Evolutionary conservation across 2,797 vertebrate genomes (phyloP).

Genomic region (Mico argentatus): DNA sequence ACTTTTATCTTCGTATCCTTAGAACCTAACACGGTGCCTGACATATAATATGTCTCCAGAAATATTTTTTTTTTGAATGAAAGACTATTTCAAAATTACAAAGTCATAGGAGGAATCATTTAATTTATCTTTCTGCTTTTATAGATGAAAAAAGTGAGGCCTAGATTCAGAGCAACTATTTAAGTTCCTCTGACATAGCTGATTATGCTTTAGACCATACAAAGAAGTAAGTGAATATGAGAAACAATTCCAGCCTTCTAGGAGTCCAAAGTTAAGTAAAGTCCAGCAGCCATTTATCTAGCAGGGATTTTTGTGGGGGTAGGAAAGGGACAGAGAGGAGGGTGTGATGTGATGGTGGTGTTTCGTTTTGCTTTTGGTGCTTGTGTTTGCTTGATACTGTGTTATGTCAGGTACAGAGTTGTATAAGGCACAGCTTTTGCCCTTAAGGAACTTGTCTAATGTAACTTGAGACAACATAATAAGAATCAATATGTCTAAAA

Average conservation of each 20-base stretch:
- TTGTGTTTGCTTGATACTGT: background rate
- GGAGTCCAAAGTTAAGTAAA: background rate
- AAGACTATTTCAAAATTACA: conserved; percentile 30
- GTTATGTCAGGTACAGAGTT: background rate
- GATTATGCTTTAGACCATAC: conserved; percentile 24
- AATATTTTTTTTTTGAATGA: conserved; percentile 51
- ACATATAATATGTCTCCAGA: background rate
- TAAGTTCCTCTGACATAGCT: background rate
- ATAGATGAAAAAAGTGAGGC: conserved; percentile 34
- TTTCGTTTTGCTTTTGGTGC: background rate
- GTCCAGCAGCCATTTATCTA: background rate
- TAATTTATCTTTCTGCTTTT: conserved; percentile 29
- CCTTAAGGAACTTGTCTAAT: conserved; percentile 14
- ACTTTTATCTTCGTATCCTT: background rate
- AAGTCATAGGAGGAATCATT: background rate
- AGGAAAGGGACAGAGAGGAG: background rate
- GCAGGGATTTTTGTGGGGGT: background rate
- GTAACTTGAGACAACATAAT: background rate
- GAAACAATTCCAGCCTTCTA: background rate
- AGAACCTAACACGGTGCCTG: background rate
- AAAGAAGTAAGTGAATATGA: background rate
- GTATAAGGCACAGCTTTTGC: background rate
- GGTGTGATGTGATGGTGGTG: background rate
- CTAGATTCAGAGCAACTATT: conserved; percentile 33
- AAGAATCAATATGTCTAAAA: conserved; percentile 13